Evolutionary conservation across 2,113 vertebrate genomes (phyloP).

Genomic region (Agapornis roseicollis): DNA sequence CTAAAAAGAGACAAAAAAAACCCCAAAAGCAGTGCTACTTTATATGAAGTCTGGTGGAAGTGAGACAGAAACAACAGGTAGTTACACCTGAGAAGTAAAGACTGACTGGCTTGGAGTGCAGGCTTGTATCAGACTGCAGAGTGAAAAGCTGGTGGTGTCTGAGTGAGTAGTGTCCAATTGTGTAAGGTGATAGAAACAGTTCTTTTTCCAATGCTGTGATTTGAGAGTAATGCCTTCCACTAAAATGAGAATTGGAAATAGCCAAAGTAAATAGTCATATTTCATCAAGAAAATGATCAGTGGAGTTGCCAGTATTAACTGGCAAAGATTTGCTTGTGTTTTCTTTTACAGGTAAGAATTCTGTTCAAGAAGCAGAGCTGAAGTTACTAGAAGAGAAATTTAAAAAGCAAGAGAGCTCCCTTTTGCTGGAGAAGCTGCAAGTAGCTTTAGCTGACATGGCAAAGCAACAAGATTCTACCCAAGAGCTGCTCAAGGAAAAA

Average conservation of each 20-base stretch:
- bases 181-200: not conserved
- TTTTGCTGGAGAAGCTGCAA: slow-evolving; percentile 77
- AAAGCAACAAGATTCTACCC: slow-evolving; percentile 74
- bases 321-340: not conserved
- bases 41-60: not conserved
- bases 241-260: not conserved
- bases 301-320: not conserved
- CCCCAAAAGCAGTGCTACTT: not conserved
- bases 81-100: not conserved
- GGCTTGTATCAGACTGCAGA: not conserved
- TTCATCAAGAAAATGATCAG: not conserved
- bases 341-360: slow-evolving; percentile 77
- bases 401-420: slow-evolving; percentile 73
- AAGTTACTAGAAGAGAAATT: slow-evolving; percentile 80
- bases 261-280: not conserved
- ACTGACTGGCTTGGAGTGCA: not conserved
- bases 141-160: not conserved
- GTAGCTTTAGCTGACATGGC: slow-evolving; percentile 78
- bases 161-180: accelerated
- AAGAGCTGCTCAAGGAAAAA: slow-evolving; percentile 79
- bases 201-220: not conserved
- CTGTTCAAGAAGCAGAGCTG: slow-evolving; percentile 74
- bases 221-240: not conserved
- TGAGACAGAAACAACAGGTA: not conserved
- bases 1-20: not conserved